Conservation (phyloP, 1,140 invertebrate genomes). For the Oncopeltus fasciatus region DNA sequence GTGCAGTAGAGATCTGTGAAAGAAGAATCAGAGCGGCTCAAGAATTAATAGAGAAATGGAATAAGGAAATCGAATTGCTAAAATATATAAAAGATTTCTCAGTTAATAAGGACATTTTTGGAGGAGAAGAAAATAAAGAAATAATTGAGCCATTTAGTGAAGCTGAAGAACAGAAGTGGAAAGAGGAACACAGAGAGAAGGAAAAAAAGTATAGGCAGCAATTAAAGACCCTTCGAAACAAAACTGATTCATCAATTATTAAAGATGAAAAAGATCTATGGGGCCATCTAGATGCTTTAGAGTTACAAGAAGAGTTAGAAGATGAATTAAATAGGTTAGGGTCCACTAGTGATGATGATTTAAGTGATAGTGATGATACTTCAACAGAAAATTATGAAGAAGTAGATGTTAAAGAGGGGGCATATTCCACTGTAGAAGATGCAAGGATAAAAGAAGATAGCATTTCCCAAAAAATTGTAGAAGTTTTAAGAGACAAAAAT, state of each 20-base stretch:
- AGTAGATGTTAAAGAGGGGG: not conserved
- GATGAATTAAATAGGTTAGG: constrained; percentile 28
- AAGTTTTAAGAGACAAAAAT: too few relatives aligned
- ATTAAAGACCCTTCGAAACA: constrained; percentile 28
- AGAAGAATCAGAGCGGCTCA: constrained; percentile 40
- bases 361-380: not conserved
- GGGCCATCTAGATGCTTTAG: constrained; percentile 36
- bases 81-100: constrained; percentile 31
- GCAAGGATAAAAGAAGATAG: too few relatives aligned
- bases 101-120: constrained; percentile 29
- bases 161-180: constrained; percentile 38
- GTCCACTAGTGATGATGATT: constrained; percentile 11
- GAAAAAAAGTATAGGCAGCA: constrained; percentile 35
- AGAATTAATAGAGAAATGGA: constrained; percentile 33
- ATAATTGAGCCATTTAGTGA: constrained; percentile 40
- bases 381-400: not conserved
- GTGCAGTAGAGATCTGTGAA: constrained; percentile 45
- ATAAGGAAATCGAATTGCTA: constrained; percentile 34
- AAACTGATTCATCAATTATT: constrained; percentile 27
- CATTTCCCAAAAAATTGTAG: too few relatives aligned
- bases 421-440: too few relatives aligned
- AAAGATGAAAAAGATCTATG: constrained; percentile 34
- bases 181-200: constrained; percentile 35
- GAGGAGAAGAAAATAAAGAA: constrained; percentile 30
- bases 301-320: constrained; percentile 37